phyloP scores from a whole-genome alignment of 1,140 invertebrate genomes.

The Sogatella furcifera region DNA sequence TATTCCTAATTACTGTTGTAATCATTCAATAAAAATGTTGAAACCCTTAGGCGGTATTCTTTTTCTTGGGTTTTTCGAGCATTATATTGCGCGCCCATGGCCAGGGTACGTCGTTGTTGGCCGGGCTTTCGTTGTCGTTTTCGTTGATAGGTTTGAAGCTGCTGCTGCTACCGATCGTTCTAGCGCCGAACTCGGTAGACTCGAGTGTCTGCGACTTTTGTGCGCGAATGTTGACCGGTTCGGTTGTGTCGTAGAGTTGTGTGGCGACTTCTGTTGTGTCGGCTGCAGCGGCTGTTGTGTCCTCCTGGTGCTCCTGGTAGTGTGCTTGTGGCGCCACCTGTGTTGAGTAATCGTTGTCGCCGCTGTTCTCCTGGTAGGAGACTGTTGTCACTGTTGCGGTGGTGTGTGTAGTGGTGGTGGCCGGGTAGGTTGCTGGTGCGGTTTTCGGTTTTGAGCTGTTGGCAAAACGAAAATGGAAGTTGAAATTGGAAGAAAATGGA shows the following conservation, averaged over 20 bases:
- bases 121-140: neutral
- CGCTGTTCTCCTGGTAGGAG: neutral
- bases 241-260: neutral
- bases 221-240: neutral
- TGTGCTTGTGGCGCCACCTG: neutral
- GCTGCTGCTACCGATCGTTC: too few species aligned
- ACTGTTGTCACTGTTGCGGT: neutral
- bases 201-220: too few species aligned
- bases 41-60: constrained; percentile 16
- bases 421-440: neutral
- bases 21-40: too few species aligned
- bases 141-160: neutral
- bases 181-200: too few species aligned
- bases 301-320: neutral
- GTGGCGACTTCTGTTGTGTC: neutral
- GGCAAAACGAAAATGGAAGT: neutral
- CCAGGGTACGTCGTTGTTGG: constrained; percentile 20
- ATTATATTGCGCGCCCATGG: constrained; percentile 26
- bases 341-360: neutral
- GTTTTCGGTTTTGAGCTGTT: neutral
- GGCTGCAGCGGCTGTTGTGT: constrained; percentile 18
- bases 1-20: too few species aligned
- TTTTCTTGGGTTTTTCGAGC: constrained; percentile 26
- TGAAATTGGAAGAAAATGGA: too few species aligned
- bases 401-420: neutral